These are phyloP conservation scores for Hipparchia semele DNA, from an alignment of 2,888 invertebrate genomes.

Conservation along the genomic window DNA sequence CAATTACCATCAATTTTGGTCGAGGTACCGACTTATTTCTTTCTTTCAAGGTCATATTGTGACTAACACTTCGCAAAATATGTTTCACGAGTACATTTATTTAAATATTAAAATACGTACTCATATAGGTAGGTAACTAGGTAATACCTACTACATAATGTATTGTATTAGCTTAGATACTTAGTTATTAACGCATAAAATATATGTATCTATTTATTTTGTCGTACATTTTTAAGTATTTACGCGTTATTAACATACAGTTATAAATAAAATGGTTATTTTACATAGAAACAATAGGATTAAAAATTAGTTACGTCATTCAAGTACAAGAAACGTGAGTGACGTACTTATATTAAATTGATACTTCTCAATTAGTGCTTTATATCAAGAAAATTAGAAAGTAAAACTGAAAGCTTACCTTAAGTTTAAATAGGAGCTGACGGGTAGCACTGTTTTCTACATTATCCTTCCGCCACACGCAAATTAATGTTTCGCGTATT, in stretches of 20 bases:
- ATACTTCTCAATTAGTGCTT: neutral
- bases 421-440: slow-evolving; percentile 49
- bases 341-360: slow-evolving; percentile 25
- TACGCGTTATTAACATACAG: too few species aligned
- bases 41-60: slow-evolving; percentile 9
- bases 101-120: too few species aligned
- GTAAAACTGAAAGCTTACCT: slow-evolving; percentile 52
- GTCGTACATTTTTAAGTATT: neutral
- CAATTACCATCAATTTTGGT: too few species aligned
- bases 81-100: too few species aligned
- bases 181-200: neutral
- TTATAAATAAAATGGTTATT: too few species aligned
- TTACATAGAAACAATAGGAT: neutral
- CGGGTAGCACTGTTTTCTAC: slow-evolving; percentile 52
- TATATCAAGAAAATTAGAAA: neutral
- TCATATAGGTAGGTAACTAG: too few species aligned
- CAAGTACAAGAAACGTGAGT: slow-evolving; percentile 22
- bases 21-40: neutral
- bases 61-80: neutral
- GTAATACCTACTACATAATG: too few species aligned
- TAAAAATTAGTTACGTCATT: slow-evolving; percentile 16
- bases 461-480: slow-evolving; percentile 54
- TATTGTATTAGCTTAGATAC: neutral
- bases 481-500: slow-evolving; percentile 48
- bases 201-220: neutral